Conservation (phyloP, 2,113 vertebrate species). For the Bujurquina vittata region DNA sequence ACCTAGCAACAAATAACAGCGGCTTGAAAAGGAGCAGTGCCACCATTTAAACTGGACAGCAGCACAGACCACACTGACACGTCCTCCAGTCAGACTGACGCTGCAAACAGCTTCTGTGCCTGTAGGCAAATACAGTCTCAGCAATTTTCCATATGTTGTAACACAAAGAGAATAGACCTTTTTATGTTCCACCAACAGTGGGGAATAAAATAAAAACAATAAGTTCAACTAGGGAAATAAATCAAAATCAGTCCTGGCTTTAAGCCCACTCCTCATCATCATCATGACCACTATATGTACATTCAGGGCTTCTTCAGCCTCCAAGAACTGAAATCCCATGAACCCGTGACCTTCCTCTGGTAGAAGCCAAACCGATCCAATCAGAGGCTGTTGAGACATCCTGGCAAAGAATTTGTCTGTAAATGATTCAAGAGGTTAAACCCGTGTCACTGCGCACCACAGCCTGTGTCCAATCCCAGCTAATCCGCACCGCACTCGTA, state of each 20-base stretch:
- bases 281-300: neutral
- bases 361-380: conserved; percentile 25
- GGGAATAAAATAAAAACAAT: neutral
- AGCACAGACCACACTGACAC: neutral
- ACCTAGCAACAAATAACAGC: neutral
- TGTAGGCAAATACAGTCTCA: neutral
- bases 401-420: conserved; percentile 35
- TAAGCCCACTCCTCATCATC: neutral
- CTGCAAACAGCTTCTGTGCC: neutral
- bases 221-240: neutral
- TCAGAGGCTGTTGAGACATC: conserved; percentile 25
- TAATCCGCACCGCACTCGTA: conserved; percentile 15
- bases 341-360: conserved; percentile 26
- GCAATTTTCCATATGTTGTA: neutral
- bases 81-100: neutral
- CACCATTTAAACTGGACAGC: conserved; percentile 12
- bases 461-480: conserved; percentile 13
- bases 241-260: neutral
- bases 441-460: conserved; percentile 26
- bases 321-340: conserved; percentile 22
- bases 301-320: neutral
- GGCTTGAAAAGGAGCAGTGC: neutral
- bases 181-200: neutral
- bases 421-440: conserved; percentile 56
- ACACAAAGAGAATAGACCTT: neutral